These are phyloP conservation scores for Syrista parreyssii DNA, from an alignment of 2,888 invertebrate genomes.

Conservation along the genomic window DNA sequence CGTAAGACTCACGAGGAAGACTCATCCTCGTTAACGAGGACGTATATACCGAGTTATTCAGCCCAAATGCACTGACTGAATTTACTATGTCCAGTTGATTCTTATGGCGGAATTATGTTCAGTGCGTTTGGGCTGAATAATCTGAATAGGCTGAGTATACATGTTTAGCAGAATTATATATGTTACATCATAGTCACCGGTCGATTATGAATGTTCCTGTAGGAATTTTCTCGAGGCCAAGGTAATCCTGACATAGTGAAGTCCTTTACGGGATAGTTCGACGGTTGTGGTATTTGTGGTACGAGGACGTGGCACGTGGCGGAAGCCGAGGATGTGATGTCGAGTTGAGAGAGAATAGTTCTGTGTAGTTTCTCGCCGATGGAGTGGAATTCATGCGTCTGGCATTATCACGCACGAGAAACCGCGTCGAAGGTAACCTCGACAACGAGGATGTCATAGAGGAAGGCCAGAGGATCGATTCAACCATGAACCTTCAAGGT, in stretches of 20 bases:
- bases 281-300: background rate
- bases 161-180: background rate
- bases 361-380: background rate
- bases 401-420: constrained; percentile 2
- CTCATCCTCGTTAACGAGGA: background rate
- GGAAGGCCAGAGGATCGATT: constrained; percentile 60
- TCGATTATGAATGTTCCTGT: background rate
- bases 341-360: background rate
- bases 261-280: background rate
- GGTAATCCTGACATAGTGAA: background rate
- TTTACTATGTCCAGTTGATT: background rate
- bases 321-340: background rate
- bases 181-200: background rate
- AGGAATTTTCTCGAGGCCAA: background rate
- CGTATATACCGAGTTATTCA: background rate
- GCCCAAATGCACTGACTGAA: background rate
- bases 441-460: constrained; percentile 10
- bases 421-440: background rate
- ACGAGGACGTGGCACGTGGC: background rate
- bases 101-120: background rate
- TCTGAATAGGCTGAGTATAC: background rate
- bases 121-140: background rate
- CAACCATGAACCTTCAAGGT: constrained; percentile 60
- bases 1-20: background rate
- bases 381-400: background rate